phyloP scores from a whole-genome alignment of 2,113 vertebrate genomes.

The Rafetus swinhoei region DNA sequence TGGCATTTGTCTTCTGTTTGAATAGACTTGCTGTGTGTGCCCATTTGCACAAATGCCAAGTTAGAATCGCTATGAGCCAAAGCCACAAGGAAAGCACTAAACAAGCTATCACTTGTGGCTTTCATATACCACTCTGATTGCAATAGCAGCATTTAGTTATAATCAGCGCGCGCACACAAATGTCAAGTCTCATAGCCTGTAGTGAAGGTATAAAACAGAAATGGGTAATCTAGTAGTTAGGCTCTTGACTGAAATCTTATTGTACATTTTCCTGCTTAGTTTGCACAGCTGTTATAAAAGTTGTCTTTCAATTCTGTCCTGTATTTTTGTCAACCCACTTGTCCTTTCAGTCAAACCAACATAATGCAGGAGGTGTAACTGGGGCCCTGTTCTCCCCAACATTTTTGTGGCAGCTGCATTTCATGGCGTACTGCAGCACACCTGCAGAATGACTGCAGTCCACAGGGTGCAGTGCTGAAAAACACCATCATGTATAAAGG shows the following conservation, averaged over 20 bases:
- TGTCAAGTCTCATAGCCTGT: constrained; percentile 42
- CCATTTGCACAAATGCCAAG: not conserved
- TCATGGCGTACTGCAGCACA: constrained; percentile 62
- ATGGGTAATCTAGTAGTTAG: constrained; percentile 15
- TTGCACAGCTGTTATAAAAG: not conserved
- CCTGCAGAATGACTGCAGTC: constrained; percentile 54
- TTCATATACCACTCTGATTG: constrained; percentile 1
- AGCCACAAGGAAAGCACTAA: constrained; percentile 25
- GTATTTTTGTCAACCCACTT: constrained; percentile 40
- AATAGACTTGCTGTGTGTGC: too few relatives aligned
- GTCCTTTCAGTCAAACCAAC: not conserved
- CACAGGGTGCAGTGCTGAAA: not conserved
- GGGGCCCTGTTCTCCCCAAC: constrained; percentile 4
- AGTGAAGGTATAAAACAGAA: constrained; percentile 46
- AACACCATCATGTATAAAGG: not conserved
- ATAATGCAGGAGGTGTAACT: constrained; percentile 31
- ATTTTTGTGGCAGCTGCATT: constrained; percentile 54
- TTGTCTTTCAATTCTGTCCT: not conserved
- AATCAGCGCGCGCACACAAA: not conserved
- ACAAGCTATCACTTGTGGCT: not conserved
- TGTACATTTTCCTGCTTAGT: not conserved
- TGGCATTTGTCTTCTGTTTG: accelerated
- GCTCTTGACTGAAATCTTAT: constrained; percentile 5
- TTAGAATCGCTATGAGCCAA: not conserved
- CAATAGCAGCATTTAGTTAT: constrained; percentile 38